Evolutionary conservation across 1,140 invertebrate genomes (phyloP).

Genomic region (Drosophila melanogaster): DNA sequence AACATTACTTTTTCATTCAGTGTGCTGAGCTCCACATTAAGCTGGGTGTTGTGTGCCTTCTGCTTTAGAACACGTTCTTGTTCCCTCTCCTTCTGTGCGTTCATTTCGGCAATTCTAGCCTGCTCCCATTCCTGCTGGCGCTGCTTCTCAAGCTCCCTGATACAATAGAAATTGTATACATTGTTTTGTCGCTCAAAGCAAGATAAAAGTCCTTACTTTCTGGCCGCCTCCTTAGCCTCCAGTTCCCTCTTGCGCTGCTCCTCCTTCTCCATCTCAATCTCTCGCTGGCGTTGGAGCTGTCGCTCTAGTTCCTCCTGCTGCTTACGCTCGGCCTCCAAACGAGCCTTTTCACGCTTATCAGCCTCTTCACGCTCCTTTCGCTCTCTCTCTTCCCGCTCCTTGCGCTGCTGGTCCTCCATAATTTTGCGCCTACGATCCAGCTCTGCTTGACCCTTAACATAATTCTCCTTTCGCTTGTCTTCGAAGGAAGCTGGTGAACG

Average conservation of each 20-base stretch:
- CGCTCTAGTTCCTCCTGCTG: constrained; percentile 87
- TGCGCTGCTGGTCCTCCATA: constrained; percentile 87
- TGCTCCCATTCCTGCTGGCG: constrained; percentile 98
- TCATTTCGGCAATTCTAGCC: constrained; percentile 94
- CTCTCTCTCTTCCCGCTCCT: constrained; percentile 94
- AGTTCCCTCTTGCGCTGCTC: constrained; percentile 90
- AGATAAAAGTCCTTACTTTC: constrained; percentile 85
- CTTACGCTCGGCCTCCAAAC: constrained; percentile 88
- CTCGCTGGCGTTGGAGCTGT: constrained; percentile 87
- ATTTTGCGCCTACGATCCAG: constrained; percentile 95
- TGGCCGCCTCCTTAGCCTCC: constrained; percentile 92
- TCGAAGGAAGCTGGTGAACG: constrained; percentile 92
- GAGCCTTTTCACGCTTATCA: constrained; percentile 92
- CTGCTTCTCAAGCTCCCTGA: constrained; percentile 96
- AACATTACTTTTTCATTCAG: constrained; percentile 89
- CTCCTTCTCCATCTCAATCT: constrained; percentile 93
- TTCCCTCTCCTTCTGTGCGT: constrained; percentile 93
- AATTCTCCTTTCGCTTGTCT: constrained; percentile 98
- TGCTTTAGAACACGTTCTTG: constrained; percentile 95
- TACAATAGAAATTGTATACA: constrained; percentile 33
- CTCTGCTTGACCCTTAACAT: constrained; percentile 98
- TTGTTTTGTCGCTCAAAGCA: accelerated
- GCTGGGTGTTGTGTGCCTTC: constrained; percentile 94
- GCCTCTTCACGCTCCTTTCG: constrained; percentile 95
- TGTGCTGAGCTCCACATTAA: constrained; percentile 86